These are phyloP conservation scores for Clistopyga incitator DNA, from an alignment of 2,888 invertebrate species.

Conservation along the genomic window DNA sequence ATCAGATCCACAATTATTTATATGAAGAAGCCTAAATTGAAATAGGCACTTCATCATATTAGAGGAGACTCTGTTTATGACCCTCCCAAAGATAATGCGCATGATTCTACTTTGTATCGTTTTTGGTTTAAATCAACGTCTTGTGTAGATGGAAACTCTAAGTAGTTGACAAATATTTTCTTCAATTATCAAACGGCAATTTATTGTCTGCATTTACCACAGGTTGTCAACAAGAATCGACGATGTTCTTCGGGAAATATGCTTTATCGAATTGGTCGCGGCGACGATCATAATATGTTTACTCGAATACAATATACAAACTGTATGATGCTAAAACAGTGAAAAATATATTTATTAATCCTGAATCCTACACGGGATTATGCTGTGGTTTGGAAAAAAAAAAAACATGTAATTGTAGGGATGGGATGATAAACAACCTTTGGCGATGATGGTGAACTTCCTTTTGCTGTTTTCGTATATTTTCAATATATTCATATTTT, in stretches of 20 bases:
- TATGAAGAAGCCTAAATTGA: too few species aligned
- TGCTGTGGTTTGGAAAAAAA: neutral
- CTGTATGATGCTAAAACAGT: slow-evolving; percentile 74
- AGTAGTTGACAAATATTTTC: too few species aligned
- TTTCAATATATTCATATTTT: slow-evolving; percentile 68
- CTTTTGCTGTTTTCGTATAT: slow-evolving; percentile 57
- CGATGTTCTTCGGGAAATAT: slow-evolving; percentile 54
- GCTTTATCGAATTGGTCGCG: slow-evolving; percentile 67
- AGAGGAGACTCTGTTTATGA: too few species aligned
- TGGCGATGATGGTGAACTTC: slow-evolving; percentile 56
- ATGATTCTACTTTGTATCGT: too few species aligned
- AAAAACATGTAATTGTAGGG: slow-evolving; percentile 47
- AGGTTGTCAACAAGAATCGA: slow-evolving; percentile 55
- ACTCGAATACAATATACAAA: slow-evolving; percentile 75
- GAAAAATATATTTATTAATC: neutral
- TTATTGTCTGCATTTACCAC: neutral
- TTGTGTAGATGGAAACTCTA: neutral
- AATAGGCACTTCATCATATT: too few species aligned
- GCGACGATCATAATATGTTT: slow-evolving; percentile 79
- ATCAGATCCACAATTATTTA: too few species aligned
- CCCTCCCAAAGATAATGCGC: too few species aligned
- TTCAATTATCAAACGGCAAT: neutral
- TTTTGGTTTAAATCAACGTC: neutral
- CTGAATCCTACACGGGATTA: neutral
- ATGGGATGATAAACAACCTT: slow-evolving; percentile 56